Percentiles rank a stretch among this genome's conserved stretches.
phyloP scores from a whole-genome alignment of 2,888 invertebrate genomes.

The Leucophenga maculata region DNA sequence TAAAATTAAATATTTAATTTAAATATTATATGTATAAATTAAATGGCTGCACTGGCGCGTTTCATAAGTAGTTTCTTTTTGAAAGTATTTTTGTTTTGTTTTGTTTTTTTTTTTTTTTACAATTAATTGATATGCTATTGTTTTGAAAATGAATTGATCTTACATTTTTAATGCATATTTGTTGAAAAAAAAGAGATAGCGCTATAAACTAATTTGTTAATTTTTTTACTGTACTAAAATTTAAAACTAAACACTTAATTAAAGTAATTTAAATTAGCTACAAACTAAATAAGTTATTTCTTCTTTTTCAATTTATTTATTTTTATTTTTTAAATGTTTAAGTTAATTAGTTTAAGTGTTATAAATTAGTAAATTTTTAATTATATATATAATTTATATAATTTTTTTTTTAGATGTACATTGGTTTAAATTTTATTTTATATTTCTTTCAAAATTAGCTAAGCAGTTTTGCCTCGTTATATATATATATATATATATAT shows the following conservation, averaged over 20 bases:
- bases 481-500: background rate
- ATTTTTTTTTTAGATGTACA: conserved; percentile 26
- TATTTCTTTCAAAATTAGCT: conserved; percentile 58
- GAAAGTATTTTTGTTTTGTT: background rate
- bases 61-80: background rate
- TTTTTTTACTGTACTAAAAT: conserved; percentile 23
- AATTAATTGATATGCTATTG: conserved; percentile 20
- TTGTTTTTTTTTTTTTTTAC: conserved; percentile 8
- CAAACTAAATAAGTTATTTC: conserved; percentile 25
- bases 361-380: conserved; percentile 58
- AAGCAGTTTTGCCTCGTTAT: conserved; percentile 44
- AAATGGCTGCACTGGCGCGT: conserved; percentile 12
- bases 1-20: conserved; percentile 24
- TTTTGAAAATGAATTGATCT: conserved; percentile 1
- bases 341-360: conserved; percentile 54
- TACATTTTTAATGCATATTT: conserved; percentile 1
- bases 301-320: conserved; percentile 36
- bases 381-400: too few relatives aligned
- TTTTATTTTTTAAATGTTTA: conserved; percentile 29
- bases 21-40: conserved; percentile 21
- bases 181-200: background rate
- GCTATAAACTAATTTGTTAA: conserved; percentile 5
- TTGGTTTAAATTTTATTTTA: conserved; percentile 27
- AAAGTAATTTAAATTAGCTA: conserved; percentile 27
- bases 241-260: conserved; percentile 16